phyloP scores from a whole-genome alignment of 2,888 invertebrate genomes.

The Hypolimnas misippus region DNA sequence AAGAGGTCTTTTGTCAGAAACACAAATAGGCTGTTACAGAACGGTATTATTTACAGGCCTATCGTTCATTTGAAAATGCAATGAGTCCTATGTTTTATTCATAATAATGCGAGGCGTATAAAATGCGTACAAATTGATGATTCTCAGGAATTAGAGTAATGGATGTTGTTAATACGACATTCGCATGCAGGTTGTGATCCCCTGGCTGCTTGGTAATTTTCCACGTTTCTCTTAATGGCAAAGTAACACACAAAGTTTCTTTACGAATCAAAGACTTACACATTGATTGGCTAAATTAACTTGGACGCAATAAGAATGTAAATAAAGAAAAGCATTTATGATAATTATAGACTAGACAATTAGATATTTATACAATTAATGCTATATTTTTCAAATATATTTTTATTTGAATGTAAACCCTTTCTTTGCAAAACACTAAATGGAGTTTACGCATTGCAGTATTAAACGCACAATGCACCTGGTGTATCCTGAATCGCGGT shows the following conservation, averaged over 20 bases:
- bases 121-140: constrained; percentile 55
- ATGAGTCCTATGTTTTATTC: constrained; percentile 43
- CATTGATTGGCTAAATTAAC: constrained; percentile 60
- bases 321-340: constrained; percentile 42
- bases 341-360: neutral
- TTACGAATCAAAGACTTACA: constrained; percentile 59
- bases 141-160: constrained; percentile 52
- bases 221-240: constrained; percentile 71
- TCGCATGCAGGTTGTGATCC: constrained; percentile 70
- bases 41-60: constrained; percentile 7
- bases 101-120: constrained; percentile 58
- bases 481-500: constrained; percentile 1
- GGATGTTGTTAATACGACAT: constrained; percentile 58
- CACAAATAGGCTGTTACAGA: neutral
- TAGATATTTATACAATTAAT: neutral
- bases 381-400: too few species aligned
- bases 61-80: constrained; percentile 8
- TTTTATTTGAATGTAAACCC: neutral
- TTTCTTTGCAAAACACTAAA: neutral
- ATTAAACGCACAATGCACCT: neutral
- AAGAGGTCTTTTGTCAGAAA: neutral
- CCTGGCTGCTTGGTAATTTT: constrained; percentile 70
- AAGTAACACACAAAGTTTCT: constrained; percentile 74
- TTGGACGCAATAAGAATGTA: constrained; percentile 51
- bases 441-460: neutral